A percentile compares a stretch with the other conserved stretches of the same genome.
Conservation (phyloP, 1,140 invertebrate species). For the Neodiprion fabricii region DNA sequence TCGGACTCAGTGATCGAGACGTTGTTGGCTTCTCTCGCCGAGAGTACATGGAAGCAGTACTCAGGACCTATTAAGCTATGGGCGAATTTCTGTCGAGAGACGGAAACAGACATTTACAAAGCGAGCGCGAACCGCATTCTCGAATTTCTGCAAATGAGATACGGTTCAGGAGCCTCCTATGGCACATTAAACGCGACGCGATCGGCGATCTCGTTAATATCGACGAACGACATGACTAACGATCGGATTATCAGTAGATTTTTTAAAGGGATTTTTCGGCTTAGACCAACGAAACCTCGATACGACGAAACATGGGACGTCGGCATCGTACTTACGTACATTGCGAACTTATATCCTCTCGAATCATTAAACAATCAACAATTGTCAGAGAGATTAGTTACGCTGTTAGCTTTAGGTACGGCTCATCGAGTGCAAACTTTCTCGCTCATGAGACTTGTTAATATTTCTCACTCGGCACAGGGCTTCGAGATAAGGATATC, state of each 20-base stretch:
- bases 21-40: slow-evolving; percentile 17
- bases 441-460: slow-evolving; percentile 16
- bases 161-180: slow-evolving; percentile 12
- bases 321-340: slow-evolving; percentile 3
- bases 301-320: slow-evolving; percentile 37
- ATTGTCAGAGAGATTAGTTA: slow-evolving; percentile 21
- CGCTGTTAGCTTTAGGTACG: slow-evolving; percentile 25
- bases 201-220: slow-evolving; percentile 21
- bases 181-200: slow-evolving; percentile 23
- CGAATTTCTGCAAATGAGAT: slow-evolving; percentile 15
- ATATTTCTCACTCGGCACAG: slow-evolving; percentile 14
- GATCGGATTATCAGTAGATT: slow-evolving; percentile 29
- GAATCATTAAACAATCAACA: slow-evolving; percentile 10
- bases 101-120: slow-evolving; percentile 5
- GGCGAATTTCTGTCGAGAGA: not conserved
- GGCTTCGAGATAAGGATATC: slow-evolving; percentile 24
- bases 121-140: not conserved
- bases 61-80: slow-evolving; percentile 10
- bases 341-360: slow-evolving; percentile 17
- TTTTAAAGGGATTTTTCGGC: slow-evolving; percentile 35
- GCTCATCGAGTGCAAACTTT: slow-evolving; percentile 25
- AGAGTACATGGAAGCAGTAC: slow-evolving; percentile 21
- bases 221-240: not conserved
- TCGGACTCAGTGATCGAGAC: slow-evolving; percentile 16
- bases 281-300: slow-evolving; percentile 31